Percentiles rank a stretch among this genome's conserved stretches.
Conservation (phyloP, 2,113 vertebrate species). For the Cepphus grylle region DNA sequence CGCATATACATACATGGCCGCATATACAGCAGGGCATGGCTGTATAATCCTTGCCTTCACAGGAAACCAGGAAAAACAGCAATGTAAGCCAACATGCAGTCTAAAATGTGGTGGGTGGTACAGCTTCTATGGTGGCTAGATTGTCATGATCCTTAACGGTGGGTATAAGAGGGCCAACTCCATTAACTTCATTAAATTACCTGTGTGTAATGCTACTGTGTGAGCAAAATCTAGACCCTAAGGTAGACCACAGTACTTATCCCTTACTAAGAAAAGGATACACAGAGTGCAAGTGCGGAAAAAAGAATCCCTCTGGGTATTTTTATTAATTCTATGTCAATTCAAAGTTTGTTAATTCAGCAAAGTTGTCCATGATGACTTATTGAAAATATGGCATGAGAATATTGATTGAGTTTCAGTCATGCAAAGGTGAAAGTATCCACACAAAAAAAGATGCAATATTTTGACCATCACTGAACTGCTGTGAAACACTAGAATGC, state of each 20-base stretch:
- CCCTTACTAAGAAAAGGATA: neutral
- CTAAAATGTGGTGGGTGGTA: neutral
- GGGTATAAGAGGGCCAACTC: neutral
- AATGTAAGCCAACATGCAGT: neutral
- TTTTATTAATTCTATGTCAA: constrained; percentile 52
- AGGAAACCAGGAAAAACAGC: neutral
- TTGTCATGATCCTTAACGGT: neutral
- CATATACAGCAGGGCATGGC: neutral
- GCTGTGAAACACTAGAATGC: neutral
- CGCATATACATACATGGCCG: no score
- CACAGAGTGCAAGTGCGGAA: neutral
- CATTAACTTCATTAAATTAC: neutral
- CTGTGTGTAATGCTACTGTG: neutral
- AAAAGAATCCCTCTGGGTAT: neutral
- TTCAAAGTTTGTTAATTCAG: constrained; percentile 14
- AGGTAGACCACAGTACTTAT: neutral
- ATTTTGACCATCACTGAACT: constrained; percentile 16
- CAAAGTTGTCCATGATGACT: neutral
- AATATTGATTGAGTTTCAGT: constrained; percentile 20
- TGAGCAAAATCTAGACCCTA: neutral
- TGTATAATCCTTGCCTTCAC: neutral
- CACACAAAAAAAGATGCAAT: neutral
- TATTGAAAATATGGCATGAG: constrained; percentile 28
- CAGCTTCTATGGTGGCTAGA: neutral
- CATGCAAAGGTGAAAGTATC: constrained; percentile 16